Base-by-base conservation (phyloP, 2,888 invertebrate genomes). In the Polydrusus cervinus region DNA sequence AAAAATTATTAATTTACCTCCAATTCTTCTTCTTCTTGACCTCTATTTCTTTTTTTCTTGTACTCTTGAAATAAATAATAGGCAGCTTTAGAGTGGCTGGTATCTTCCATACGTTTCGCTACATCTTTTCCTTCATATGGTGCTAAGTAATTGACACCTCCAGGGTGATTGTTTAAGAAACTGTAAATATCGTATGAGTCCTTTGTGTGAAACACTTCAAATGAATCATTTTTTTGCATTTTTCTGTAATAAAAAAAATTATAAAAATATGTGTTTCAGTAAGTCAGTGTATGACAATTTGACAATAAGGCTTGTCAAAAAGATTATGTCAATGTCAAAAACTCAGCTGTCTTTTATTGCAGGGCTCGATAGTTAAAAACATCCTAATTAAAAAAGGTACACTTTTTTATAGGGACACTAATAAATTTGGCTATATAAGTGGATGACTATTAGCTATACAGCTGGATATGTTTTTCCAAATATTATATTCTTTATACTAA, bases 141-240 rank as follows among this genome's bases (percentile, higher is more conserved):
- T 79, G 89, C 87, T 0, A 95, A 85, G 0, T 92, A 92, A 80
- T 91, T 92, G 0, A 90, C 84, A 0, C 95, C 94, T 0, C 94
- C 95, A 0, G 95, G 95, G 85, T 95, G 94, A 80, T 93, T 92
- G 66, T 89, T 89, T 65, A 93, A 81, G 82, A 95, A 94, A 43
- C 88, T 85, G 60, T 89, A 87, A 68, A 95, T 87, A 83, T 95
- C 91, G 86, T 94, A 94, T 7, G 11, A 10, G 45, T 89, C 87
- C 9, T 85, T 85, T 9, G 83, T 81, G 82, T 88, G 87, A 20
- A 83, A 85, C 2, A 89, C 87, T 11, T 86, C 79, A 79, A 89
- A 88, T 13, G 84, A 74, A 18, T 80, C 79, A 18, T 79, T 76
- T 75, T 82, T 76, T 71, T 81, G 78, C 82, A 82, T 83, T 75